Evolutionary conservation across 2,797 vertebrate species (phyloP).

Genomic region (Varecia variegata): DNA sequence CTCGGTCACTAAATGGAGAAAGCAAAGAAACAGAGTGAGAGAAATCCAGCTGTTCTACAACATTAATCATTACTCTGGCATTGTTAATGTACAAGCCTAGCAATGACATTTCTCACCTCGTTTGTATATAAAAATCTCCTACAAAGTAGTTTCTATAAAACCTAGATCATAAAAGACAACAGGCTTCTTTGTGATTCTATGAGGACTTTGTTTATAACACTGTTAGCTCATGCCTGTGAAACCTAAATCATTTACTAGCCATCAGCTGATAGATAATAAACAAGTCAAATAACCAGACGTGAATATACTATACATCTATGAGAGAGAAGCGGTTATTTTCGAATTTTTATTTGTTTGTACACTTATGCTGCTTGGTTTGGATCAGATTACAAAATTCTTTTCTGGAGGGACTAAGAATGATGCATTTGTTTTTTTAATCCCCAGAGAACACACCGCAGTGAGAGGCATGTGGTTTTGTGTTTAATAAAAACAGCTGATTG

Average conservation of each 20-base stretch:
- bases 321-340: background rate
- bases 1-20: conserved; percentile 92
- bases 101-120: background rate
- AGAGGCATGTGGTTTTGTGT: background rate
- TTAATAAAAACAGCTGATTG: conserved; percentile 32
- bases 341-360: background rate
- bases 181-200: background rate
- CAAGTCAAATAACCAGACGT: background rate
- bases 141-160: conserved; percentile 18
- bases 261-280: background rate
- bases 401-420: background rate
- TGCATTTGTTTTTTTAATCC: background rate
- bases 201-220: background rate
- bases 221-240: background rate
- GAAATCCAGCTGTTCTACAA: background rate
- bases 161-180: background rate
- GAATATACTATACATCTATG: background rate
- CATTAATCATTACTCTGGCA: background rate
- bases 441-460: background rate
- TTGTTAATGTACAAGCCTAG: background rate
- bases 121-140: background rate
- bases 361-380: background rate
- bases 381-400: background rate
- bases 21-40: conserved; percentile 41
- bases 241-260: background rate